Base-by-base conservation (phyloP, 2,888 invertebrate genomes). In the Heliconius ismenius region DNA sequence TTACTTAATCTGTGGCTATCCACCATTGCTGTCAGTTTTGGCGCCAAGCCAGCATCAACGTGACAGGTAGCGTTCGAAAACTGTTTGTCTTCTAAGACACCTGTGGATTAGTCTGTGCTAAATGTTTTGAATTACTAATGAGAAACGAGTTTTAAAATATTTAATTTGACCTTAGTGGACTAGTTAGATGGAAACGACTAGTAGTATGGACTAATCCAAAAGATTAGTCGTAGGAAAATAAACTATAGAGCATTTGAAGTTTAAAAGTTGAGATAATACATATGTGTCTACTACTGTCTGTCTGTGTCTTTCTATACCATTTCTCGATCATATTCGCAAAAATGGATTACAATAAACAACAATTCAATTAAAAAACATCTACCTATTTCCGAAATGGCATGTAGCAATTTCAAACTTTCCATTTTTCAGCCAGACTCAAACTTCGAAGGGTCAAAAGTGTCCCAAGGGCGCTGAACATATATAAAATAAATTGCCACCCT, bases 21-120 rank as follows among this genome's bases (percentile, higher is more conserved):
- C 81, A 79, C 86, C 83, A 84, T 86, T 82, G 83, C 63, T 75
- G 75, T 75, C 75, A 75, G 75, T 83, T 85, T 86, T 90, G 90
- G 90, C 89, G 84, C 83, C 73, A 81, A 82, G 89, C 90, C 90
- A 90, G 82, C 81, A 75, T 78, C 75, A 79, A 77, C 73, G 78
- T 85, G 84, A 83, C 84, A 83, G 83, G 80, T 81, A 81, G 80
- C 81, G 83, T 84, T 84, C 82, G 80, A 80, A 83, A 83, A 79
- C 74, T 74, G 79, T 81, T 81, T 78, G 76, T 79, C 76, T 75
- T 73, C 72, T 79, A 76, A 82, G 78, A 74, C 83, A 89, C 90
- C 87, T 90, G 90, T 90, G 89, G 89, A 85, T 81, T 81, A 69
- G 75, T 60, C 73, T 81, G 58, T 64, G 73, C 73, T 78, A 78